These are phyloP conservation scores for Prosapia bicincta DNA, from an alignment of 2,888 invertebrate genomes.

Conservation along the genomic window DNA sequence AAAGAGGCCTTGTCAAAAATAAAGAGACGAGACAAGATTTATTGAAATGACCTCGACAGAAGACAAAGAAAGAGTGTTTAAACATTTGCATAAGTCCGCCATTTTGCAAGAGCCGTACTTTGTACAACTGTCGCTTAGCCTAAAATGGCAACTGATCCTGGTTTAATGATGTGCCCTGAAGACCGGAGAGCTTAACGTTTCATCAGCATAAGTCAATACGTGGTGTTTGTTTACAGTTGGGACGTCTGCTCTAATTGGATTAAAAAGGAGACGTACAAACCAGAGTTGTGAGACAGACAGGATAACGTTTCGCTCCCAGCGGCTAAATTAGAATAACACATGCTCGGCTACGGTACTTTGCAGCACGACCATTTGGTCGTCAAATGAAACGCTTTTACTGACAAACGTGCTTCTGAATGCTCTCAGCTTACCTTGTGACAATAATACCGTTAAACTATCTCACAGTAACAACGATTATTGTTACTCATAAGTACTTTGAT, in stretches of 20 bases:
- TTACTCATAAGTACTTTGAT: too few species aligned
- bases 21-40: not conserved
- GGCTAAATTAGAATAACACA: too few species aligned
- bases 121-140: not conserved
- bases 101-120: not conserved
- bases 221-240: not conserved
- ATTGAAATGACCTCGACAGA: not conserved
- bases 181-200: not conserved
- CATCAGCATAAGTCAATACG: not conserved
- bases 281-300: not conserved
- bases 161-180: not conserved
- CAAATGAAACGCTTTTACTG: too few species aligned
- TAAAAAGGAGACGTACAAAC: not conserved
- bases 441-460: too few species aligned
- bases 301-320: too few species aligned
- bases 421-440: too few species aligned
- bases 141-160: not conserved
- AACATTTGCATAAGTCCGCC: not conserved
- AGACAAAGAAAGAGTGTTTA: not conserved
- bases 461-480: too few species aligned
- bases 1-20: not conserved
- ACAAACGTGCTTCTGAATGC: too few species aligned
- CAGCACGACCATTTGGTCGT: too few species aligned
- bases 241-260: not conserved
- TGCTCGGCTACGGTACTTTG: too few species aligned